Evolutionary conservation across 2,113 vertebrate species (phyloP).

Genomic region (Oreocharis arfaki): DNA sequence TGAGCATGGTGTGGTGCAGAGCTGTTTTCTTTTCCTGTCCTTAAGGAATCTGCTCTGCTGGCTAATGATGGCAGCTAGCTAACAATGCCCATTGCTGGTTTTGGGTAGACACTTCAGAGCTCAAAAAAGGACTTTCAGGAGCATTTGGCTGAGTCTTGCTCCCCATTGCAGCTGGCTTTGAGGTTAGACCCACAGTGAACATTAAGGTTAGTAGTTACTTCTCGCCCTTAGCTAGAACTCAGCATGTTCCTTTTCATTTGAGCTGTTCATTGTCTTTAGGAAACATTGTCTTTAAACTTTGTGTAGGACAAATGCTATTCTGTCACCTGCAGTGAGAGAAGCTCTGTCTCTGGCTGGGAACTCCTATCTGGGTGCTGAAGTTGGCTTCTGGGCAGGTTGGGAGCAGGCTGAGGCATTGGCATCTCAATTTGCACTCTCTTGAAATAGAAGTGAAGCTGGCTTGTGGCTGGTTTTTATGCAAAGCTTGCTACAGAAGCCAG

Average conservation of each 20-base stretch:
- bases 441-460: neutral
- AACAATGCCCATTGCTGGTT: neutral
- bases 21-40: neutral
- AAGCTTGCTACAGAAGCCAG: neutral
- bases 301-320: neutral
- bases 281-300: neutral
- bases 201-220: neutral
- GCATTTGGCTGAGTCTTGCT: neutral
- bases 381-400: neutral
- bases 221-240: neutral
- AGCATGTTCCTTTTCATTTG: neutral
- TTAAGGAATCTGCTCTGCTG: neutral
- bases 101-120: neutral
- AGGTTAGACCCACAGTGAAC: neutral
- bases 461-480: neutral
- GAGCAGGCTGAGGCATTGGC: neutral
- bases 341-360: neutral
- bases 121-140: neutral
- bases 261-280: neutral
- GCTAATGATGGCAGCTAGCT: neutral
- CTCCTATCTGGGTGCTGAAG: neutral
- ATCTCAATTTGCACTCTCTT: neutral
- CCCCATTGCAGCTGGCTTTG: neutral
- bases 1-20: neutral
- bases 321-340: neutral